Percentiles rank a stretch among this genome's conserved stretches.
Conservation (phyloP, 2,797 vertebrate species). For the Discoglossus pictus region DNA sequence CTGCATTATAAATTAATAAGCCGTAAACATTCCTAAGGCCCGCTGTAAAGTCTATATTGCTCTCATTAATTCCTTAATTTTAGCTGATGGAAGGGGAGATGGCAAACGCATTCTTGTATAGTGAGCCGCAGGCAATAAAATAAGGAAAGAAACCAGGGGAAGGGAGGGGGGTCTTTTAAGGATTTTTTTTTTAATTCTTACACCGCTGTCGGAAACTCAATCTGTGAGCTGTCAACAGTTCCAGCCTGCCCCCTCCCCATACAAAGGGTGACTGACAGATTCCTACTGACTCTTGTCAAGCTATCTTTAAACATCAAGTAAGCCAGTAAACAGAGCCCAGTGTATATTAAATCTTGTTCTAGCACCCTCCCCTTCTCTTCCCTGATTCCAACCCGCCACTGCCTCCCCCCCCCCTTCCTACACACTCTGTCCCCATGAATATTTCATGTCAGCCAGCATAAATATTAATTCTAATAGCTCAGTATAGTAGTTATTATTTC, state of each 20-base stretch:
- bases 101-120: constrained; percentile 77
- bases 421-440: constrained; percentile 87
- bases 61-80: constrained; percentile 99
- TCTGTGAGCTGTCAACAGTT: constrained; percentile 85
- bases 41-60: constrained; percentile 88
- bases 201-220: constrained; percentile 91
- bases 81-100: constrained; percentile 90
- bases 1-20: constrained; percentile 99
- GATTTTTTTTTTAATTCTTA: constrained; percentile 70
- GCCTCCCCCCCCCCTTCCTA: constrained; percentile 57
- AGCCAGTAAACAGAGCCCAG: constrained; percentile 77
- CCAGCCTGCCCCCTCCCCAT: constrained; percentile 63
- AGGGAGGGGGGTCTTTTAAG: constrained; percentile 75
- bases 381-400: constrained; percentile 65
- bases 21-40: constrained; percentile 97
- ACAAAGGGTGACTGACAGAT: constrained; percentile 76
- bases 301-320: constrained; percentile 80
- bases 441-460: constrained; percentile 95
- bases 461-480: constrained; percentile 99
- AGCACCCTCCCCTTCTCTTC: constrained; percentile 59
- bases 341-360: constrained; percentile 82
- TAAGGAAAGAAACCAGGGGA: constrained; percentile 61
- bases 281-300: constrained; percentile 73
- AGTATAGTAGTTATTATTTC: constrained; percentile 97
- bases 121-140: constrained; percentile 80